Evolutionary conservation across 1,140 invertebrate genomes (phyloP).

Genomic region (Drosophila teissieri): DNA sequence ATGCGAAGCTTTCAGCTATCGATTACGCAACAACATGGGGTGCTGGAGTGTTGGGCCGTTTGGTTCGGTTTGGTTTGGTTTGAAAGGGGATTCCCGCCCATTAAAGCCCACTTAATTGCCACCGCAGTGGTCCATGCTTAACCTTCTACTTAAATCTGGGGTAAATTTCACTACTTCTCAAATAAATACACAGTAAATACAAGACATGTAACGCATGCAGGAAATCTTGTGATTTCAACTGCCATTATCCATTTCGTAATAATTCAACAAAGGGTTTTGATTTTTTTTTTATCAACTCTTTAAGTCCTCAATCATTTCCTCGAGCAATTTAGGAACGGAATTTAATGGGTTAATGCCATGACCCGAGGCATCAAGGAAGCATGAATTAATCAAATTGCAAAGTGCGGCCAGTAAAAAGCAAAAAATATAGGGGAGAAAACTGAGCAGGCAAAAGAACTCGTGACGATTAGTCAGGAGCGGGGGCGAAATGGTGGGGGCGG

Average conservation of each 20-base stretch:
- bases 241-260: no score
- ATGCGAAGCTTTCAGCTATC: slow-evolving; percentile 53
- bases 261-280: no score
- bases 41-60: neutral
- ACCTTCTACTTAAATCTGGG: neutral
- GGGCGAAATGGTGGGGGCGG: neutral
- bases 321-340: neutral
- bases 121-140: neutral
- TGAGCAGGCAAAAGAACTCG: slow-evolving; percentile 4
- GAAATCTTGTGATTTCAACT: no score
- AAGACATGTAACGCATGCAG: no score
- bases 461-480: slow-evolving; percentile 19
- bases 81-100: neutral
- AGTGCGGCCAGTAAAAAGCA: slow-evolving; percentile 29
- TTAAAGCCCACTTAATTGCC: neutral
- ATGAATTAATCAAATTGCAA: slow-evolving; percentile 79
- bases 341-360: slow-evolving; percentile 36
- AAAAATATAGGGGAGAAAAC: slow-evolving; percentile 8
- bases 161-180: neutral
- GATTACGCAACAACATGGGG: slow-evolving; percentile 28
- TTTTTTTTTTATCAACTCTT: neutral
- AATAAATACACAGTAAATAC: no score
- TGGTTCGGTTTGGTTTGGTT: neutral
- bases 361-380: slow-evolving; percentile 47
- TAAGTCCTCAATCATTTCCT: neutral